phyloP scores from a whole-genome alignment of 2,797 vertebrate genomes.

The Chelonia mydas region DNA sequence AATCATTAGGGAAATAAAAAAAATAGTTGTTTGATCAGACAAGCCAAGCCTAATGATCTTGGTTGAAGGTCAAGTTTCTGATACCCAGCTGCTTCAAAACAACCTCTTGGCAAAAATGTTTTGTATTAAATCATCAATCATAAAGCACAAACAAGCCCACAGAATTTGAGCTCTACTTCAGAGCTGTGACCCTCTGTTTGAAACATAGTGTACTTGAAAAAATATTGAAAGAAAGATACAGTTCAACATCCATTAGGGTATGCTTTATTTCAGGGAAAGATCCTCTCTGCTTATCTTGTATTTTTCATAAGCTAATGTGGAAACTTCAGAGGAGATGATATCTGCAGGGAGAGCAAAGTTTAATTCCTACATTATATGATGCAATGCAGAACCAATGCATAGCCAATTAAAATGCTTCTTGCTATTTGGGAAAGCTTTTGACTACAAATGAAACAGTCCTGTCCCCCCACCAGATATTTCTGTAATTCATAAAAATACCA shows the following conservation, averaged over 20 bases:
- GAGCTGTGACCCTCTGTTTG: background rate
- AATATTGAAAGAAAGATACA: slow-evolving; percentile 55
- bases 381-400: slow-evolving; percentile 58
- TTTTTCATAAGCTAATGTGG: slow-evolving; percentile 48
- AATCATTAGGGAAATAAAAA: background rate
- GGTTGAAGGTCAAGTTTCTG: slow-evolving; percentile 6
- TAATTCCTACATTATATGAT: slow-evolving; percentile 40
- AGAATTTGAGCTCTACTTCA: slow-evolving; percentile 61
- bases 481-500: background rate
- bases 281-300: slow-evolving; percentile 49
- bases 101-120: slow-evolving; percentile 28
- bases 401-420: slow-evolving; percentile 15
- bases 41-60: slow-evolving; percentile 1
- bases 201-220: slow-evolving; percentile 26
- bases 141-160: slow-evolving; percentile 53
- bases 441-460: background rate
- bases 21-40: slow-evolving; percentile 7
- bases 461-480: background rate
- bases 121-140: slow-evolving; percentile 32
- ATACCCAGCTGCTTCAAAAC: slow-evolving; percentile 32
- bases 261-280: slow-evolving; percentile 43
- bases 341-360: slow-evolving; percentile 42
- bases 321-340: slow-evolving; percentile 55
- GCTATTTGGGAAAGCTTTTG: slow-evolving; percentile 25
- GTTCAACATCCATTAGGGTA: slow-evolving; percentile 65